Evolutionary conservation across 2,113 vertebrate genomes (phyloP), one percentile per base, ranked within the genome.

Genomic region (Litocranius walleri): DNA sequence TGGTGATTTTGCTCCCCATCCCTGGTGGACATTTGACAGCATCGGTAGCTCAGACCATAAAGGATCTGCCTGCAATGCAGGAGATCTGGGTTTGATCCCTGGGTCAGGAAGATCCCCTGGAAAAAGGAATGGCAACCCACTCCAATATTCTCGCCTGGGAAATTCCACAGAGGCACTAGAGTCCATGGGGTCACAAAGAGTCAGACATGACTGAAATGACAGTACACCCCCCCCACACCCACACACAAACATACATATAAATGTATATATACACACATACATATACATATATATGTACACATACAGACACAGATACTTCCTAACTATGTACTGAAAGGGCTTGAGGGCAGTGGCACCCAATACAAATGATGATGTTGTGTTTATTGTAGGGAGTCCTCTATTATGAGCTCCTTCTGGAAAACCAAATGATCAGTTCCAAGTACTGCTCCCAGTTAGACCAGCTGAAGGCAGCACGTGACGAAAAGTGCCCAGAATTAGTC

Each of bases 141-240:
- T 74, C 36, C 71, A 74, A 40, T 74, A 74, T 40, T 74, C 6
- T 74, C 25, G 71, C 71, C 71, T 74, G 71, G 21, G 12, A 74
- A 74, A 25, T 43, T 43, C 36, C 71, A 71, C 9, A 43, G 71
- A 74, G 21, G 71, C 5, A 40, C 71, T 77, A 27, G 9, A 43
- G 23, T 43, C 71, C 71, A 27, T 25, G 40, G 71, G 23, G 12
- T 77, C 11, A 77, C 71, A 77, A 77, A 27, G 23, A 43, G 23
- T 77, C 71, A 77, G 40, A 77, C 23, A 77, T 27, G 6, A 43
- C 40, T 77, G 40, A 77, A 77, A 27, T 13, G 36, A 77, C 71
- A 27, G 40, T 43, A 43, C 23, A 77, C 71, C 40, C 7, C 0
- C 1, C 71, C 71, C 0, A 0, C 71, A 15, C 71, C 14, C 21